Base-by-base conservation (phyloP, 2,113 vertebrate genomes). In the Pungitius pungitius region DNA sequence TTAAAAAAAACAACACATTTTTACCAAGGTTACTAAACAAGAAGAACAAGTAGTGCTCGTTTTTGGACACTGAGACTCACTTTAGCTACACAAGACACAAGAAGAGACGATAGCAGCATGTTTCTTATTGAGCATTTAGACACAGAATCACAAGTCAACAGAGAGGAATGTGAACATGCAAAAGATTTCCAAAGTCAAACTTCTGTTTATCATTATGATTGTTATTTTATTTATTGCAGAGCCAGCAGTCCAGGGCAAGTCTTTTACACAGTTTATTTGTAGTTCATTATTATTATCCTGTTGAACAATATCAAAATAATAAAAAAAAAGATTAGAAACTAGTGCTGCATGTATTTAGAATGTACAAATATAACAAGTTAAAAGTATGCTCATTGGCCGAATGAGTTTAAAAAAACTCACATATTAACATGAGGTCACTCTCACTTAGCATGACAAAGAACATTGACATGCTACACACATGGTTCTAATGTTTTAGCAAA, bases 141-240 rank as follows among this genome's bases (percentile, higher is more conserved):
- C 6, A 26, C 61, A 54, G 7, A 73, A 68, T 49, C 47, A 66
- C 40, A 37, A 71, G 52, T 70, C 54, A 56, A 66, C 62, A 62
- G 54, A 62, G 49, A n/a, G 24, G 13, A 49, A 26, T n/a, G 14
- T 66, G 18, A 62, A 42, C 22, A 10, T 11, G 20, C 22, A 52
- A n/a, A 15, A 22, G 15, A 8, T 1, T 30, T 3, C 17, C 27
- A 27, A 52, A 66, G 67, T 60, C 55, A 61, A 65, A 20, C 55
- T 8, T 42, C 10, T n/a, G 42, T 3, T 30, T n/a, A n/a, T n/a
- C n/a, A n/a, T n/a, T n/a, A n/a, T n/a, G 30, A 2, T 39, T 30
- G 55, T 45, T 39, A n/a, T n/a, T n/a, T n/a, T 27, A 47, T 49
- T 59, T 58, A 27, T 30, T 14, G 22, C n/a, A 26, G 22, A 9